Conservation (phyloP, 2,888 invertebrate genomes). For the Leuctra nigra region DNA sequence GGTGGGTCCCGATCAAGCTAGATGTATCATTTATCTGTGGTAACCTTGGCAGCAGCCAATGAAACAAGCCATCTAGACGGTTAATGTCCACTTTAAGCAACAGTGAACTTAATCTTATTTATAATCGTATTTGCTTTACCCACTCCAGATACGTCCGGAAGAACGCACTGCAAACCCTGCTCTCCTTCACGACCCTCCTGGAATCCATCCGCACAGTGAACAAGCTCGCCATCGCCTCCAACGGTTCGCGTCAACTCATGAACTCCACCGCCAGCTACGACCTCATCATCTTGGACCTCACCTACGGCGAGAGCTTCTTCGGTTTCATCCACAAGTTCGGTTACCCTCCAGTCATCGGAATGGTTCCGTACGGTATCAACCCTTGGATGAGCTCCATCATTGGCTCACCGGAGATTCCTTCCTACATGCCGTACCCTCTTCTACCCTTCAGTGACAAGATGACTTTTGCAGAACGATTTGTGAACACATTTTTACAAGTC, state of each 20-base stretch:
- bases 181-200: neutral
- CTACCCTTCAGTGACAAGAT: constrained; percentile 21
- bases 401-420: constrained; percentile 22
- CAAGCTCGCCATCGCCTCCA: constrained; percentile 4
- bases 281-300: constrained; percentile 22
- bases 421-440: constrained; percentile 21
- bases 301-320: constrained; percentile 20
- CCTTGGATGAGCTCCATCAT: constrained; percentile 13
- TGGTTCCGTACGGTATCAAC: constrained; percentile 23
- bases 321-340: constrained; percentile 21
- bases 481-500: constrained; percentile 31
- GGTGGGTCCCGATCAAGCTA: too few species aligned
- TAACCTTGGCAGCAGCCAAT: too few species aligned
- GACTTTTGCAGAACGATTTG: constrained; percentile 24
- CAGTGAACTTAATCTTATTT: too few species aligned
- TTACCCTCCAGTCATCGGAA: constrained; percentile 23
- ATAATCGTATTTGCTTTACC: too few species aligned
- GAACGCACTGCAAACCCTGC: neutral
- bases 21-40: too few species aligned
- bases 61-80: too few species aligned
- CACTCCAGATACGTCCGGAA: too few species aligned
- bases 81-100: too few species aligned
- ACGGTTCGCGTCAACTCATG: constrained; percentile 11
- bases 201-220: neutral
- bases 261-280: too few species aligned